Base-by-base conservation (phyloP, 2,797 vertebrate genomes). In the Garrulus glandarius region DNA sequence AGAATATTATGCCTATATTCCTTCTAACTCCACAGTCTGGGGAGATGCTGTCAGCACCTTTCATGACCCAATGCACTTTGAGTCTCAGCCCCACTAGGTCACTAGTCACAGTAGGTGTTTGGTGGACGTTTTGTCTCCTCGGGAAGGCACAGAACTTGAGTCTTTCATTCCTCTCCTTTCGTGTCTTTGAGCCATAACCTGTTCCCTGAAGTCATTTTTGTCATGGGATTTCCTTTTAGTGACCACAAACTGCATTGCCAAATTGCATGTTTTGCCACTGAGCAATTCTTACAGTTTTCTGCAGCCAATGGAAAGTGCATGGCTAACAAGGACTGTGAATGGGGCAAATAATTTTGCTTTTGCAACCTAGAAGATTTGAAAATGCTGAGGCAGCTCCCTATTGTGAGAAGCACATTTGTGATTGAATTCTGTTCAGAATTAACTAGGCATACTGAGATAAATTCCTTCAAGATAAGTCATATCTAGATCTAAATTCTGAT, bases 21-120 rank as follows among this genome's bases (percentile, higher is more conserved):
- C 65, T 79, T 64, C 65, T 70, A 50, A 81, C 52, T 71, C 77
- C 29, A 32, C 15, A 47, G 91, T 69, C 80, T 93, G 70, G 57
- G 52, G 64, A 74, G 76, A 88, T 74, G 59, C 67, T 96, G 96
- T 96, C 94, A 97, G 84, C 95, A 90, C 92, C 71, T 92, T 97
- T 85, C 84, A 88, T 94, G 93, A 96, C 92, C 57, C 26, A 41
- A 41, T 27, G 46, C 47, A 53, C 64, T 71, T 22, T 21, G 14
- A 86, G 72, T 78, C 74, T 80, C 2, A 2, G 83, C n/a, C 56
- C 29, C 57, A 72, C 27, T 12, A 83, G 53, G 46, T 81, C 2
- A 1, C 77, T 47, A 78, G 65, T 78, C 75, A 92, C 78, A 78
- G 41, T 74, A 52, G 0, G 4, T 17, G 13, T 94, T 89, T 69